Percentiles rank a stretch among this genome's conserved stretches.
Conservation (phyloP, 1,140 invertebrate species). For the Planococcus citri region DNA sequence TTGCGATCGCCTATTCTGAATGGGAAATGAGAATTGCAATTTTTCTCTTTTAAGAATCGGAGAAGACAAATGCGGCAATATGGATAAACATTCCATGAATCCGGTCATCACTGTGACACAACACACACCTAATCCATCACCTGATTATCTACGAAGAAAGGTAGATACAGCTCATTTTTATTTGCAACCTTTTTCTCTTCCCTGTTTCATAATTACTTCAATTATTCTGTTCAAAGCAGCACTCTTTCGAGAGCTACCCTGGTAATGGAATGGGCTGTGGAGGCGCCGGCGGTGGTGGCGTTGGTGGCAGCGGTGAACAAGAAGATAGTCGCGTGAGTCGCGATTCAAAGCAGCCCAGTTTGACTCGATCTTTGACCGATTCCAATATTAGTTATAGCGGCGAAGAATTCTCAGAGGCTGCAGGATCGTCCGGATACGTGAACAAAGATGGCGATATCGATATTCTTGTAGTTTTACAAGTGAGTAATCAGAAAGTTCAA, state of each 20-base stretch:
- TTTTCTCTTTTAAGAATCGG: not conserved
- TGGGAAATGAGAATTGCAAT: too few species aligned
- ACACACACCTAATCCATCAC: conserved; percentile 78
- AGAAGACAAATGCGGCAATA: not conserved
- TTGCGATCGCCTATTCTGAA: too few species aligned
- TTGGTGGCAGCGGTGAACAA: too few species aligned
- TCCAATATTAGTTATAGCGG: conserved; percentile 81
- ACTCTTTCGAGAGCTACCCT: conserved; percentile 34
- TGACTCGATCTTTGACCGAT: conserved; percentile 82
- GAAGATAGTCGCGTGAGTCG: conserved; percentile 38
- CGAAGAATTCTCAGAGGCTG: conserved; percentile 62
- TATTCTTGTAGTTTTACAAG: conserved; percentile 77
- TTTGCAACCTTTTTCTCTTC: too few species aligned
- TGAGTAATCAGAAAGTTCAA: conserved; percentile 31
- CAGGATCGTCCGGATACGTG: conserved; percentile 83
- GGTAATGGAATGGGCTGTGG: too few species aligned
- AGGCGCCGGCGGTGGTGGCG: too few species aligned
- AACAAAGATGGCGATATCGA: conserved; percentile 90
- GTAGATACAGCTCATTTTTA: conserved; percentile 35
- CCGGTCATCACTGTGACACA: conserved; percentile 94
- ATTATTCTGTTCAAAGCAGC: too few species aligned
- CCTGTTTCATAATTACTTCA: too few species aligned
- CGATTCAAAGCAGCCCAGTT: conserved; percentile 41
- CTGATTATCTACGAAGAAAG: conserved; percentile 63
- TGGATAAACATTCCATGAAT: conserved; percentile 41